These are phyloP conservation scores for Lithobates sylvaticus DNA, from an alignment of 2,797 vertebrate genomes.

Conservation along the genomic window DNA sequence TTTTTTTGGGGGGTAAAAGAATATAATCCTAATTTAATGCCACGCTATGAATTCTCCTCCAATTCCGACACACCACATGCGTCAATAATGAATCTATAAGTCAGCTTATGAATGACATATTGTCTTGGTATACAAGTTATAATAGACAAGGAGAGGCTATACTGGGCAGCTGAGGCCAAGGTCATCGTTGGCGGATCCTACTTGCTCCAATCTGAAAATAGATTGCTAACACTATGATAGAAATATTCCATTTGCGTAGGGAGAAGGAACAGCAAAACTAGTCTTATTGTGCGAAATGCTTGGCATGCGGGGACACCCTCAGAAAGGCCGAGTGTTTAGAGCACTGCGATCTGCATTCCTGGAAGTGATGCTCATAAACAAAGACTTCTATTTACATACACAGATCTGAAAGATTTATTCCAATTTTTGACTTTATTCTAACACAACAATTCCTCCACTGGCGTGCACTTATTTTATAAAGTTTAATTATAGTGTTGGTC, in stretches of 20 bases:
- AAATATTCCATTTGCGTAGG: conserved; percentile 22
- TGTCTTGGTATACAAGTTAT: not conserved
- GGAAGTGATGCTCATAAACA: conserved; percentile 68
- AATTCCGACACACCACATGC: too few relatives aligned
- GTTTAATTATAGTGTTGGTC: too few relatives aligned
- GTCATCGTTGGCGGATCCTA: conserved; percentile 8
- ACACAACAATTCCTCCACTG: not conserved
- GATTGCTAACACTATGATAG: conserved; percentile 15
- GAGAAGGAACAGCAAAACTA: conserved; percentile 40
- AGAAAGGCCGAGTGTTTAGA: conserved; percentile 48
- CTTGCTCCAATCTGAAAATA: conserved; percentile 35
- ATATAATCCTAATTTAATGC: too few relatives aligned
- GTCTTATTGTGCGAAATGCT: conserved; percentile 63
- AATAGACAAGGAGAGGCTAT: not conserved
- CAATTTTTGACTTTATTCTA: not conserved
- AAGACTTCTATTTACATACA: conserved; percentile 64
- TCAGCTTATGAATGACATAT: too few relatives aligned
- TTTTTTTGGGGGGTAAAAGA: too few relatives aligned
- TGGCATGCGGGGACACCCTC: conserved; percentile 65
- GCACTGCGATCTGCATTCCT: conserved; percentile 67
- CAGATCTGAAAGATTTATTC: conserved; percentile 70
- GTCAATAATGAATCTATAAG: too few relatives aligned
- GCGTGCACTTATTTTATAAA: not conserved
- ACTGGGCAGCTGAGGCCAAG: not conserved
- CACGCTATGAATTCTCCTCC: too few relatives aligned